Evolutionary conservation across 2,113 vertebrate genomes (phyloP), one percentile per base, ranked within the genome.

Genomic region (Progne subis): DNA sequence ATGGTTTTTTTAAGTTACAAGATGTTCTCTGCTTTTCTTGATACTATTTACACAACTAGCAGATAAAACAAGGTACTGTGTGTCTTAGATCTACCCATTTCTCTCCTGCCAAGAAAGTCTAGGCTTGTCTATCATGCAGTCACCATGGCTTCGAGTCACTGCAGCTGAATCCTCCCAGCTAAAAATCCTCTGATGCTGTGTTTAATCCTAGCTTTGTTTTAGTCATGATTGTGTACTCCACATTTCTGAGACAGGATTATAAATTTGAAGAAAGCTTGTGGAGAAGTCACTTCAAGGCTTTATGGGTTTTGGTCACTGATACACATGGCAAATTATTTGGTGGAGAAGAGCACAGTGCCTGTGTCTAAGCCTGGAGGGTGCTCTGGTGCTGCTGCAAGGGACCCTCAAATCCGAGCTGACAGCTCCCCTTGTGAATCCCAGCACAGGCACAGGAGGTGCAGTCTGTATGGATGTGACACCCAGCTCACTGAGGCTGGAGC

Each of bases 121-220:
- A 89, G 46, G 25, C 89, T 69, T 86, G 75, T 60, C 85, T 94
- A 0, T 93, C 68, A 37, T 43, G 10, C 71, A 34, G 60, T 91
- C 82, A 67, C 85, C 56, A 26, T 57, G 78, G 75, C 86, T 91
- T 83, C 90, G 41, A 80, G 80, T 49, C 47, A 74, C 2, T 1
- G 41, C 5, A 77, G 43, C 87, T 92, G 87, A 88, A 76, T 74
- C 47, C 60, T 74, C 17, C 15, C 76, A 74, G 39, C 71, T 70
- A 24, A 72, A 87, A 85, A 31, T 63, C 50, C 34, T 95, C 65
- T 67, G 61, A 49, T 28, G 2, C 50, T 90, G 8, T 87, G 53
- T 67, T 91, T 91, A 92, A 69, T 85, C 50, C 46, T 14, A 19
- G 29, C 39, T 79, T 92, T 80, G 50, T 93, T 95, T 91, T 56